Base-by-base conservation (phyloP, 2,113 vertebrate species). In the Albula goreensis region DNA sequence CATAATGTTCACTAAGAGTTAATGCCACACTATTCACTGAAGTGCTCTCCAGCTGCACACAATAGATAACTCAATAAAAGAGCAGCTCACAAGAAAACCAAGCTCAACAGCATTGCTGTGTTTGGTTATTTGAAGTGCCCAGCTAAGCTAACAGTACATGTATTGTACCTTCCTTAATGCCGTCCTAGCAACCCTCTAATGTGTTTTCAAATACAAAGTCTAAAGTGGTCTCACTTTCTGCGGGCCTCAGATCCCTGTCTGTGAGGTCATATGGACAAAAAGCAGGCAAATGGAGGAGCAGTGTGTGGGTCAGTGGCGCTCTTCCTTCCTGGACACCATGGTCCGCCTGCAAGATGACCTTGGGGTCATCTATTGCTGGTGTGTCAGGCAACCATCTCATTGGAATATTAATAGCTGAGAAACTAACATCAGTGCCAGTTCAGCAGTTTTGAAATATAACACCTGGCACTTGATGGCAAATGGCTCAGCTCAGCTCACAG, bases 401-500 rank as follows among this genome's bases (percentile, higher is more conserved):
- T 31, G 25, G 70, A 74, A 74, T 74, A 74, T 80, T 50, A 80
- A 80, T 51, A 9, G 13, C 79, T 80, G 48, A 80, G 79, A 22
- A 12, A 12, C 74, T 17, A 87, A 77, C 87, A 51, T 88, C 86
- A 0, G 84, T 87, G 89, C 85, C 90, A 94, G 87, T 83, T 83
- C 89, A 92, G 88, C 52, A 31, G 81, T 0, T 80, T 50, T 90
- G 90, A 91, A 90, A 91, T 81, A 51, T 85, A 88, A 89, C 87
- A 85, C 86, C 49, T 63, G 87, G 80, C 63, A 87, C 89, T 90
- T 90, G 89, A 87, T 84, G 4, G 86, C 88, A 90, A 88, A 87
- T 85, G 82, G 87, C 25, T 87, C 89, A 83, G 50, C 81, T 19
- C 90, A 83, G 50, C 78, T 11, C 86, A 50, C 78, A 77, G 83